Base-by-base conservation (phyloP, 1,140 invertebrate genomes). In the Brachionus rubens region DNA sequence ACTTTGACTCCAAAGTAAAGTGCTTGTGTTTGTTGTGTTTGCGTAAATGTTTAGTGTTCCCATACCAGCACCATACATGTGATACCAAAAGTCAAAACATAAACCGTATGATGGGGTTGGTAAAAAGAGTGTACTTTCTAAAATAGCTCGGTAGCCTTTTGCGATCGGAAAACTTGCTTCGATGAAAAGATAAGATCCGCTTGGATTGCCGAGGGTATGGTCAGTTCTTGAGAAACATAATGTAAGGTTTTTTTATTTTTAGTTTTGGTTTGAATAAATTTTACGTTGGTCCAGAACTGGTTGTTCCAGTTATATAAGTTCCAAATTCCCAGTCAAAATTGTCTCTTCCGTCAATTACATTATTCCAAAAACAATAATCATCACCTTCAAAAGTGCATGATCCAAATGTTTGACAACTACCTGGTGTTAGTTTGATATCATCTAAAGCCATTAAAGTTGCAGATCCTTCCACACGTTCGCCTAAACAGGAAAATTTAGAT, bases 321-420 rank as follows among this genome's bases (percentile, higher is more conserved):
- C 80, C 79, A 46, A 81, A 77, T 9, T 80, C 72, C 82, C 82
- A 82, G 77, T 82, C 81, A 80, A 82, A 82, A 40, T 81, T 50
- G 67, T 82, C 82, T 7, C 65, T 75, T 54, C 82, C 81, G 14
- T 76, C 78, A 10, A 47, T 26, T 16, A 77, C 75, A 75, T 79
- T 78, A 3, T 12, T 30, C 10, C 78, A 83, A 40, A 68, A 77
- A 78, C 91, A 92, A 0, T 91, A 79, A 79, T 88, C 86, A 24
- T 75, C 2, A 76, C 80, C 48, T 75, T 83, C 82, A 79, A 83
- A 83, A 67, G 82, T 78, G 77, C 82, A 76, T 19, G 48, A 36
- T 3, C 26, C 30, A 40, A 52, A 59, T 50, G 54, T 2, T 67
- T 33, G 75, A 62, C 75, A 76, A 28, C 28, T n/a, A 26, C 75